phyloP scores from a whole-genome alignment of 2,888 invertebrate species.

The Andrena praecox region DNA sequence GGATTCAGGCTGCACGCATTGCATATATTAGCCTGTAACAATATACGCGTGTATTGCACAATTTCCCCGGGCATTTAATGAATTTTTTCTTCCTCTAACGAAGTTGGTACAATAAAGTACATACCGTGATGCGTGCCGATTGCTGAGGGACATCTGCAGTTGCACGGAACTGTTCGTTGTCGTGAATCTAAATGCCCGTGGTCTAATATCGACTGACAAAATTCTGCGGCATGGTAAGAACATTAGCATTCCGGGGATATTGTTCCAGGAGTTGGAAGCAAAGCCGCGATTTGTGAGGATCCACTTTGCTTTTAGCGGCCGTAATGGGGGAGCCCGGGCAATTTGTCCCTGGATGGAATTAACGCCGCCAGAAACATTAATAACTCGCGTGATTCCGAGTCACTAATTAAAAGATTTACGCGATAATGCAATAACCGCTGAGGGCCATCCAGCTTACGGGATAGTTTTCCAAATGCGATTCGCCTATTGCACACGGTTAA shows the following conservation, averaged over 20 bases:
- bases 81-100: no score
- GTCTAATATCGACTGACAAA: slow-evolving; percentile 12
- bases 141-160: not conserved
- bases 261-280: slow-evolving; percentile 35
- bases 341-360: slow-evolving; percentile 62
- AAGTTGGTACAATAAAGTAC: no score
- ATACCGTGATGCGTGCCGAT: not conserved
- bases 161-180: not conserved
- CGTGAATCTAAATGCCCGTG: not conserved
- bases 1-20: slow-evolving; percentile 41
- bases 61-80: not conserved
- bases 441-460: slow-evolving; percentile 37
- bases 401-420: slow-evolving; percentile 72
- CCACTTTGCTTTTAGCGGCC: slow-evolving; percentile 43
- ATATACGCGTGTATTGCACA: not conserved
- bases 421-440: slow-evolving; percentile 56
- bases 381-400: slow-evolving; percentile 61
- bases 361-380: slow-evolving; percentile 55
- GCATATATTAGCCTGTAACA: slow-evolving; percentile 14
- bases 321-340: slow-evolving; percentile 13
- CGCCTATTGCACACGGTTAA: slow-evolving; percentile 53
- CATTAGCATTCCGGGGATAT: slow-evolving; percentile 35
- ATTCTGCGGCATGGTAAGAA: slow-evolving; percentile 5
- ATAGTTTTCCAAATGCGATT: slow-evolving; percentile 65
- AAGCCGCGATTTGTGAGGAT: slow-evolving; percentile 43